Base-by-base conservation (phyloP, 2,113 vertebrate species). In the Ranitomeya variabilis region DNA sequence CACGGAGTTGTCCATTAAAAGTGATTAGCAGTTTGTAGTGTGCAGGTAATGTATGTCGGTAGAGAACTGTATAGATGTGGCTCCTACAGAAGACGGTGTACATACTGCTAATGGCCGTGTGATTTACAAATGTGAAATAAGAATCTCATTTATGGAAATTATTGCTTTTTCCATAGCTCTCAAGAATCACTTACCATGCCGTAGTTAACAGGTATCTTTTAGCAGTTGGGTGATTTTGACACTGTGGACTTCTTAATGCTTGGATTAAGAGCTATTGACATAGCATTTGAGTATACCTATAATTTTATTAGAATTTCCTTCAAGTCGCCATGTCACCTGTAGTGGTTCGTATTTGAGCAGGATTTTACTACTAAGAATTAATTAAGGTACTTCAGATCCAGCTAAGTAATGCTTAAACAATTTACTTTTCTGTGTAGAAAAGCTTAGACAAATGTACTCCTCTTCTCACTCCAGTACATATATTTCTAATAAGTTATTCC, bases 331-430 rank as follows among this genome's bases (percentile, higher is more conserved):
- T 8, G 23, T 80, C 78, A 80, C 78, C 78, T 80, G 51, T 80
- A 80, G 79, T 81, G 79, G 79, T 18, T 81, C 7, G 4, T 57
- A 80, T 59, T 80, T 80, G 78, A 73, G 69, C 14, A 76, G 73
- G 73, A 7, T 31, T 78, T 78, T 78, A 55, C 4, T 62, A 18
- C 6, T 21, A 55, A 54, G 45, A 78, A 81, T 31, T 81, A 81
- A 31, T 81, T 18, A 23, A 5, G 54, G 79, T 26, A 26, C 79
- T 60, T 60, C 23, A 81, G 9, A 62, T 26, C 23, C 26, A 60
- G 79, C n/a, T 16, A 60, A 81, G 54, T 59, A 81, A n/a, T 78
- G 14, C 19, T 77, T 77, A 77, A 77, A 19, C 9, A 55, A 54
- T 78, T 78, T 11, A 54, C 21, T n/a, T 78, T 78, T 55, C 19